phyloP scores from a whole-genome alignment of 92 coral and sea anemone genomes.

The Porites divaricata region DNA sequence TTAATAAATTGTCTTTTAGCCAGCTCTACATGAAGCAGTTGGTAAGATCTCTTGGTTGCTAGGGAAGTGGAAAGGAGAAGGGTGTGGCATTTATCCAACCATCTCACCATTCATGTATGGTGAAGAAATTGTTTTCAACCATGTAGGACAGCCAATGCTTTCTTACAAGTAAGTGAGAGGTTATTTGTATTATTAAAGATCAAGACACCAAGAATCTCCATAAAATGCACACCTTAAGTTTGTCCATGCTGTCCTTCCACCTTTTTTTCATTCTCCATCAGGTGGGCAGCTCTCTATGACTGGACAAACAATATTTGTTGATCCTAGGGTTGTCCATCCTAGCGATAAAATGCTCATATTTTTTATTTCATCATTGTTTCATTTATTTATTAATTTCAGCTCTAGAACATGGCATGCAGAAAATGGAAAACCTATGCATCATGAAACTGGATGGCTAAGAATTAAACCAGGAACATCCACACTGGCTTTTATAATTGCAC shows the following conservation, averaged over 20 bases:
- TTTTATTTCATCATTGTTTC: no score
- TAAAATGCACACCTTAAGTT: no score
- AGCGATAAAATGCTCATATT: no score
- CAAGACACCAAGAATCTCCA: not conserved
- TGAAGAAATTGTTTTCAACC: conserved; percentile 83
- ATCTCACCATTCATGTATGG: conserved; percentile 83
- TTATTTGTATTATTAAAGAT: no score
- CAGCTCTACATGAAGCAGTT: conserved; percentile 70
- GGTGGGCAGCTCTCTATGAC: no score
- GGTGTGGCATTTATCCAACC: conserved; percentile 91
- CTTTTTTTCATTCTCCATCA: no score
- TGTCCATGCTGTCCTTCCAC: not conserved
- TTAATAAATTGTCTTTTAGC: conserved; percentile 20
- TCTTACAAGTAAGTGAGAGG: conserved; percentile 73
- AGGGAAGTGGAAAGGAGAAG: conserved; percentile 96
- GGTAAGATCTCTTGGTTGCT: conserved; percentile 84
- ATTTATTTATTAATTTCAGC: conserved; percentile 31
- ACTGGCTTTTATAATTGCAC: conserved; percentile 81
- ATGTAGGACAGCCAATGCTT: conserved; percentile 90
- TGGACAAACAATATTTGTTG: no score
- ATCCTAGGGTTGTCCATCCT: no score
- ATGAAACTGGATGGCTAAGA: conserved; percentile 88
- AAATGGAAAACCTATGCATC: conserved; percentile 82
- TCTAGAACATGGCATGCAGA: conserved; percentile 80
- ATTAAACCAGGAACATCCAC: conserved; percentile 76